Base-by-base conservation (phyloP, 2,113 vertebrate species). In the Rynchops niger region DNA sequence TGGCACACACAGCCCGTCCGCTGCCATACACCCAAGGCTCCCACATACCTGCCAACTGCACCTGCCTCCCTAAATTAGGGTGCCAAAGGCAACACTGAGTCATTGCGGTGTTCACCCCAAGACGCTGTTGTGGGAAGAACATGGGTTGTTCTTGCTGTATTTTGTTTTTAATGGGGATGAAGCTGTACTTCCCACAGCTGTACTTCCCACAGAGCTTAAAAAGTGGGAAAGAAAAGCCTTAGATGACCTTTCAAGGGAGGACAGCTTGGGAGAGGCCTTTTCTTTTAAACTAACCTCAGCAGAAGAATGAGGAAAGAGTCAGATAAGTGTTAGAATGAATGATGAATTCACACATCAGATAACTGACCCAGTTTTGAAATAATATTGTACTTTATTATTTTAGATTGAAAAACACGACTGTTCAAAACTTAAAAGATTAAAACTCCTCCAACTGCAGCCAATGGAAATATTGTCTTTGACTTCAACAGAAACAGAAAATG, bases 121-220 rank as follows among this genome's bases (percentile, higher is more conserved):
- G 53, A 77, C 1, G 3, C 34, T 36, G 61, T 59, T 83, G 52
- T 3, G 0, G 82, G 82, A 91, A 49, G 50, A 93, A 66, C 62
- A 59, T 0, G 2, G 6, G 27, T 45, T 83, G 36, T 77, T 90
- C 82, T 85, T 49, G 45, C 58, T 58, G 42, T 78, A 21, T 36
- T 88, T 82, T 86, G 66, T 55, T 93, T 88, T 66, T 84, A 67
- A 79, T 29, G 30, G 15, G 40, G 36, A 26, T 88, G 21, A 80
- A 95, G 45, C 40, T 50, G 26, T 74, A 32, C 26, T 90, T 93
- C 82, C 52, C 92, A 96, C 78, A 88, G 65, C 40, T 58, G 29
- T 74, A 32, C 25, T 90, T 93, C 87, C 53, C 92, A 96, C 78
- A 82, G 66, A 93, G 85, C 84, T 90, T 90, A 82, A 76, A 70